Base-by-base conservation (phyloP, 2,113 vertebrate species). In the Gracilinanus agilis region DNA sequence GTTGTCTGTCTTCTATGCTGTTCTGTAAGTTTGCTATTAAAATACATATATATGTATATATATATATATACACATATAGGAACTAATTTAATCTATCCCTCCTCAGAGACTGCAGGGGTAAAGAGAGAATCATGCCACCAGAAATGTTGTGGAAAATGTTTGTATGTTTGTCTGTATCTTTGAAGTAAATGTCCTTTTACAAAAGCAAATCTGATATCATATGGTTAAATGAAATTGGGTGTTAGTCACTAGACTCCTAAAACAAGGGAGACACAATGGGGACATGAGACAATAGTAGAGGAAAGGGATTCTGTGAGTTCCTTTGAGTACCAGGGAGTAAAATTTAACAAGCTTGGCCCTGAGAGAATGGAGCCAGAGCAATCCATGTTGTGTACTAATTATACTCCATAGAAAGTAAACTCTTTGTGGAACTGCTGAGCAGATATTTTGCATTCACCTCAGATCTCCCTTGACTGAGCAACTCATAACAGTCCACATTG, bases 1-100 rank as follows among this genome's bases (percentile, higher is more conserved):
- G 99, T 99, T 98, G 99, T 99, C 98, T 98, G 98, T 99, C 98
- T 99, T 98, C 98, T 99, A 98, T 99, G 98, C 98, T 99, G 98
- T 99, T 99, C 98, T 99, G 98, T 99, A 99, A 99, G 99, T 99
- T 99, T 99, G 98, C 99, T 99, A 99, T 99, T 99, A 99, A 99
- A 99, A 99, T 98, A 99, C 98, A 98, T 98, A 49, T 49, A 49
- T 49, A 5, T 49, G 49, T 49, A 5, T 49, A 49, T 49, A 49
- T 49, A 49, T 49, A 49, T 49, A 49, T 49, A 49, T 49, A 49
- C 5, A 49, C 5, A 49, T 49, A 40, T 40, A 75, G 5, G 12
- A 75, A 75, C 29, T 75, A 67, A 4, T 7, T 67, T 67, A 40
- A 19, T 75, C 13, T 34, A 9, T 75, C 34, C 34, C 29, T 75